phyloP scores from a whole-genome alignment of 1,140 invertebrate species.

The Papilio dardanus region DNA sequence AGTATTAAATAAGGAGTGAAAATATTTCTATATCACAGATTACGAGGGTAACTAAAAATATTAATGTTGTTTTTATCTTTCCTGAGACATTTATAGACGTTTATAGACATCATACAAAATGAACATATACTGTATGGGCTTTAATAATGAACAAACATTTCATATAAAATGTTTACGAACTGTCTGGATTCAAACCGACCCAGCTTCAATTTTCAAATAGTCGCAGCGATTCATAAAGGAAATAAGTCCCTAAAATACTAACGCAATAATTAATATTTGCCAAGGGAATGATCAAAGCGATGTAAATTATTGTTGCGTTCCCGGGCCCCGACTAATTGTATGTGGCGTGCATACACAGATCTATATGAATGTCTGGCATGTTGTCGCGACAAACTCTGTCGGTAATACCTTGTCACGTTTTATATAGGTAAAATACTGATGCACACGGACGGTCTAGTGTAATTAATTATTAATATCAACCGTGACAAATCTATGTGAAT shows the following conservation, averaged over 20 bases:
- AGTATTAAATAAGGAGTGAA: too few relatives aligned
- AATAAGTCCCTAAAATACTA: not conserved
- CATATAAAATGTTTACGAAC: not conserved
- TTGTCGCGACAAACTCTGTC: conserved; percentile 4
- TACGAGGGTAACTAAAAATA: too few relatives aligned
- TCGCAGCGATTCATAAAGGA: not conserved
- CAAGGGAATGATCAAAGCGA: not conserved
- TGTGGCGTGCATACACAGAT: not conserved
- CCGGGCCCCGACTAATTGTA: not conserved
- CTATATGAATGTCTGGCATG: conserved; percentile 8
- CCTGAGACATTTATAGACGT: too few relatives aligned
- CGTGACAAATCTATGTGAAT: too few relatives aligned
- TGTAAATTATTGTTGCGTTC: conserved; percentile 18
- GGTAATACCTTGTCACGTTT: conserved; percentile 5
- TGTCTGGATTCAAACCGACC: not conserved
- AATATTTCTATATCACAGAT: too few relatives aligned
- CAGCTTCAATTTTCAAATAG: not conserved
- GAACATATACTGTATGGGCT: too few relatives aligned
- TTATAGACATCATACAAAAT: too few relatives aligned
- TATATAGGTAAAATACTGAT: not conserved
- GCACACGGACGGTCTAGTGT: conserved; percentile 10
- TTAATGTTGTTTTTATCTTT: too few relatives aligned
- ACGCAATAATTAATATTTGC: conserved; percentile 17
- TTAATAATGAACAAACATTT: not conserved
- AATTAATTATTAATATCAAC: not conserved